Evolutionary conservation across 2,888 invertebrate genomes (phyloP), one percentile per base, ranked within the genome.

Genomic region (Homarus gammarus): DNA sequence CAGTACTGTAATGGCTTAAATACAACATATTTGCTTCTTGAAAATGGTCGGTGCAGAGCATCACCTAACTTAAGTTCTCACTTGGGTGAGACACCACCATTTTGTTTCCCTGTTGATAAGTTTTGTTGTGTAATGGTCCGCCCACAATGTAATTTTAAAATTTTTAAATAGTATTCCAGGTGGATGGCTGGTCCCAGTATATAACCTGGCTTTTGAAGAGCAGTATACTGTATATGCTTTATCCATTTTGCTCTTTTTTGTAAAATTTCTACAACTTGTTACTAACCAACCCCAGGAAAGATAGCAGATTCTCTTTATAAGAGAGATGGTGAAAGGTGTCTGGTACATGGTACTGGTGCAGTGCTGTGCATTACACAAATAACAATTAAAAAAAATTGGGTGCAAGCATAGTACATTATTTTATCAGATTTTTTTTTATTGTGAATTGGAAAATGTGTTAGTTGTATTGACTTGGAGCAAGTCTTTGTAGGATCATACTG

Each of bases 151-250:
- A n/a, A n/a, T 64, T 64, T 64, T 64, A 27, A 64, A 27, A 27
- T 64, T 5, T n/a, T 27, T n/a, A 12, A 27, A 27, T 22, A 64
- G 12, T 64, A 27, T n/a, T 64, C 64, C 64, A 64, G 64, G 64
- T 64, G 10, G 18, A 27, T 64, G 64, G 64, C 64, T 64, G 64
- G 64, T 27, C 64, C 64, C n/a, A 31, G 64, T 64, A 64, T 64
- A 27, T 64, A 64, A 12, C 64, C 64, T 64, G 64, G 64, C 64
- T 27, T 64, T 10, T 64, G n/a, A 64, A 64, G 64, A 64, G 27
- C 18, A 64, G 27, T 8, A 27, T 44, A 44, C 44, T n/a, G n/a
- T 49, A 49, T 10, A 12, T 49, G 44, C 44, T 49, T 18, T 64
- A 27, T 27, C 22, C 27, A 27, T 64, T 64, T 64, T 64, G 31